Evolutionary conservation across 2,888 invertebrate genomes (phyloP).

Genomic region (Ochlodes sylvanus): DNA sequence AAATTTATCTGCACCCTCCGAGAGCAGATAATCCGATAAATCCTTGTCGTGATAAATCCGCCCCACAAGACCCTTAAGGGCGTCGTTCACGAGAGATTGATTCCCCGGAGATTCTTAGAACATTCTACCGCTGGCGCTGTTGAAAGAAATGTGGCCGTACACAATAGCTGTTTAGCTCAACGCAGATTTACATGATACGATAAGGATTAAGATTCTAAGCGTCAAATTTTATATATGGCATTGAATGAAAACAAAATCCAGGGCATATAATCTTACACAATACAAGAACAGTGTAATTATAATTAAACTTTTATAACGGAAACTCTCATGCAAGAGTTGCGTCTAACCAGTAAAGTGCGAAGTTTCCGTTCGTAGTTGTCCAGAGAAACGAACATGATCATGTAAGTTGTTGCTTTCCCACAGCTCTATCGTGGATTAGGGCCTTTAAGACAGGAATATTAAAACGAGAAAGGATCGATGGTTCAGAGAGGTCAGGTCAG

Average conservation of each 20-base stretch:
- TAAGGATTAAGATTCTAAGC: neutral
- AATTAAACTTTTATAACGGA: neutral
- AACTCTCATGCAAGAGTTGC: neutral
- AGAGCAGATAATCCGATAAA: conserved; percentile 20
- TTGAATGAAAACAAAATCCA: neutral
- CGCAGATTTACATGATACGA: neutral
- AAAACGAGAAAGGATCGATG: conserved; percentile 27
- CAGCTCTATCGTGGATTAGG: neutral
- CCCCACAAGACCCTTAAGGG: conserved; percentile 8
- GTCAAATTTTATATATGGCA: neutral
- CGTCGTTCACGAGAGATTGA: conserved; percentile 6
- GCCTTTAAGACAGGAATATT: conserved; percentile 26
- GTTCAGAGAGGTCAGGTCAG: conserved; percentile 29
- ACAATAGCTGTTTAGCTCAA: neutral
- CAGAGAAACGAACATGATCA: neutral
- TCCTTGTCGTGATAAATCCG: conserved; percentile 27
- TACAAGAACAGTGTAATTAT: neutral
- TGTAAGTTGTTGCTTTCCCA: neutral
- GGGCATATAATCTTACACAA: neutral
- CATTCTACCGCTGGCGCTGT: neutral
- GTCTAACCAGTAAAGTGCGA: neutral
- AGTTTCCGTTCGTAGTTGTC: neutral
- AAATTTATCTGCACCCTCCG: conserved; percentile 10
- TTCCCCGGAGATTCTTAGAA: neutral
- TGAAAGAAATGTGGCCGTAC: neutral